Evolutionary conservation across 92 coral and sea anemone genomes (phyloP).

Genomic region (Palythoa grandiflora): DNA sequence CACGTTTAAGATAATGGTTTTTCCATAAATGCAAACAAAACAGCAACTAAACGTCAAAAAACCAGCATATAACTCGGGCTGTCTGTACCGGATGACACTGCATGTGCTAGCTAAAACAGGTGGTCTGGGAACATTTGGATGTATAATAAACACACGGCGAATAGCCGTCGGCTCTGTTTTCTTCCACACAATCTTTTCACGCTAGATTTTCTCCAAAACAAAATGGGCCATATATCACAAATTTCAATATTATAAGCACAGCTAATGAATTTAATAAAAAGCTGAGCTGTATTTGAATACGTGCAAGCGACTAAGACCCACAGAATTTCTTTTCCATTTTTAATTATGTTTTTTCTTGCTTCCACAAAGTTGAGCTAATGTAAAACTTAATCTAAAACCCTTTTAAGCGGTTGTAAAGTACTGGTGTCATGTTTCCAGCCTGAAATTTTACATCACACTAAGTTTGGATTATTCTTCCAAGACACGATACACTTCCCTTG

Average conservation of each 20-base stretch:
- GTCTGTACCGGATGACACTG: background rate
- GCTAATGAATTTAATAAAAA: constrained; percentile 35
- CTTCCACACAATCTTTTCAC: background rate
- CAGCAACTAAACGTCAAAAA: constrained; percentile 16
- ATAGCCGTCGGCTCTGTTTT: constrained; percentile 7
- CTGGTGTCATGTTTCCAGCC: background rate
- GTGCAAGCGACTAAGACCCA: constrained; percentile 14
- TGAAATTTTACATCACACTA: background rate
- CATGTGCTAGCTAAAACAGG: constrained; percentile 22
- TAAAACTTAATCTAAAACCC: background rate
- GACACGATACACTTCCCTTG: constrained; percentile 41
- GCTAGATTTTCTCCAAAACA: background rate
- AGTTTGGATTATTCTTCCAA: background rate
- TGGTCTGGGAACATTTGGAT: background rate
- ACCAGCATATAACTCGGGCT: constrained; percentile 6
- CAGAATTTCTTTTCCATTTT: background rate
- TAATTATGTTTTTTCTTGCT: background rate
- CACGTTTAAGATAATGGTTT: background rate
- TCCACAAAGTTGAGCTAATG: background rate
- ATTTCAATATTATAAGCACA: constrained; percentile 6
- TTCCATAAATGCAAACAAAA: constrained; percentile 13
- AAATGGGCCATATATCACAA: background rate
- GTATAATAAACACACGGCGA: background rate
- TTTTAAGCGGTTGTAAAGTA: background rate
- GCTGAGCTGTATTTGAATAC: constrained; percentile 43